phyloP scores from a whole-genome alignment of 1,140 invertebrate species.

The Asbolus verrucosus region DNA sequence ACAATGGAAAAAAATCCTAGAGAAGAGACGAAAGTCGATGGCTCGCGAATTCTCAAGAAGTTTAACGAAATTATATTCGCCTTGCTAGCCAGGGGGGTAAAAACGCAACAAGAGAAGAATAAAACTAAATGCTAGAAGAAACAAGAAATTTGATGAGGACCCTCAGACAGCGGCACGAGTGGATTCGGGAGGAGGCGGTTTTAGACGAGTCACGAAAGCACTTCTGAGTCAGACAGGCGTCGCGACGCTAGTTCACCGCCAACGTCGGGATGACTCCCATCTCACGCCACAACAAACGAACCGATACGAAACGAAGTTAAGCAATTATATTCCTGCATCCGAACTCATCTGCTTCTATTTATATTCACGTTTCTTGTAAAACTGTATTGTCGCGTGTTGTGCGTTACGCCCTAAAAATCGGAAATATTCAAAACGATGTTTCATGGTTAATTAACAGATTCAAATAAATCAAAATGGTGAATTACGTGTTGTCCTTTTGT shows the following conservation, averaged over 20 bases:
- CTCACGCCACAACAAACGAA: slow-evolving; percentile 44
- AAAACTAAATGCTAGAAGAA: slow-evolving; percentile 62
- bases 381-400: slow-evolving; percentile 24
- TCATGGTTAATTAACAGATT: slow-evolving; percentile 12
- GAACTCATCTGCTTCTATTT: slow-evolving; percentile 42
- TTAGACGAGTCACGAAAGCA: slow-evolving; percentile 39
- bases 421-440: slow-evolving; percentile 23
- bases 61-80: slow-evolving; percentile 58
- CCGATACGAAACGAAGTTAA: slow-evolving; percentile 42
- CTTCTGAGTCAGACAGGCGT: slow-evolving; percentile 40
- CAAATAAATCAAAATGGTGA: slow-evolving; percentile 57
- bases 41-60: slow-evolving; percentile 59
- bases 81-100: slow-evolving; percentile 58
- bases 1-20: slow-evolving; percentile 59
- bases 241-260: slow-evolving; percentile 45
- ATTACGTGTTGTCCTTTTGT: slow-evolving; percentile 75
- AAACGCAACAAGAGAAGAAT: slow-evolving; percentile 60
- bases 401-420: neutral
- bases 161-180: slow-evolving; percentile 56
- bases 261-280: slow-evolving; percentile 44
- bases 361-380: slow-evolving; percentile 8
- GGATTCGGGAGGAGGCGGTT: slow-evolving; percentile 52
- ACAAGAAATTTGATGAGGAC: slow-evolving; percentile 57
- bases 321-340: slow-evolving; percentile 7
- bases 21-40: slow-evolving; percentile 60